Conservation (phyloP, 2,888 invertebrate genomes). For the Orgyia antiqua region DNA sequence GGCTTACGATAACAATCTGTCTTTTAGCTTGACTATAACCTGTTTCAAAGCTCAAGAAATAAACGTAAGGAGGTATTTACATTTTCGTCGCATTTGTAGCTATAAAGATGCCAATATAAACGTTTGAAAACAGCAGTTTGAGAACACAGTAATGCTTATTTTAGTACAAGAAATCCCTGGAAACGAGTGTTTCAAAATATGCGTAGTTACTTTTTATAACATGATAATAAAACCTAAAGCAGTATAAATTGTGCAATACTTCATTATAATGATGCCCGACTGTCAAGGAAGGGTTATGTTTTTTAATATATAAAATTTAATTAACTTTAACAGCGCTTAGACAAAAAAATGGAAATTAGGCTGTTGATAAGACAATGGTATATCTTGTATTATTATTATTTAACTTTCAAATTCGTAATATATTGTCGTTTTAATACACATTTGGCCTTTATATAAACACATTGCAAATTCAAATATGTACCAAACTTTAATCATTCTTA, state of each 20-base stretch:
- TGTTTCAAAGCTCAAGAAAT: constrained; percentile 34
- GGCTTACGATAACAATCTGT: too few species aligned
- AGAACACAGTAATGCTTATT: constrained; percentile 54
- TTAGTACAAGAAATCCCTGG: constrained; percentile 41
- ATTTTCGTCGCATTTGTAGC: constrained; percentile 61
- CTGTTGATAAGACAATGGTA: neutral
- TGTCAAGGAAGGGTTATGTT: too few species aligned
- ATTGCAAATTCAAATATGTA: too few species aligned
- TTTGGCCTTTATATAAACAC: too few species aligned
- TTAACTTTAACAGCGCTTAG: neutral
- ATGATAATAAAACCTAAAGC: too few species aligned
- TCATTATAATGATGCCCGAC: constrained; percentile 2
- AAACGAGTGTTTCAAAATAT: constrained; percentile 40
- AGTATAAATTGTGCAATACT: constrained; percentile 28
- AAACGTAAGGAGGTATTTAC: constrained; percentile 44
- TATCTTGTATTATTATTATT: neutral
- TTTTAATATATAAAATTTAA: neutral
- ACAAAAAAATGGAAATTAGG: neutral
- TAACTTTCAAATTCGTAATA: too few species aligned
- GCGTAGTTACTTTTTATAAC: too few species aligned
- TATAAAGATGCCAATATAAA: constrained; percentile 57
- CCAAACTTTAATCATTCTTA: too few species aligned
- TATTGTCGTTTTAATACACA: too few species aligned
- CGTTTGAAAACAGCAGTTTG: constrained; percentile 49
- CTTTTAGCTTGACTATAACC: too few species aligned